Conservation (phyloP, 2,113 vertebrate species). For the Pungitius pungitius region DNA sequence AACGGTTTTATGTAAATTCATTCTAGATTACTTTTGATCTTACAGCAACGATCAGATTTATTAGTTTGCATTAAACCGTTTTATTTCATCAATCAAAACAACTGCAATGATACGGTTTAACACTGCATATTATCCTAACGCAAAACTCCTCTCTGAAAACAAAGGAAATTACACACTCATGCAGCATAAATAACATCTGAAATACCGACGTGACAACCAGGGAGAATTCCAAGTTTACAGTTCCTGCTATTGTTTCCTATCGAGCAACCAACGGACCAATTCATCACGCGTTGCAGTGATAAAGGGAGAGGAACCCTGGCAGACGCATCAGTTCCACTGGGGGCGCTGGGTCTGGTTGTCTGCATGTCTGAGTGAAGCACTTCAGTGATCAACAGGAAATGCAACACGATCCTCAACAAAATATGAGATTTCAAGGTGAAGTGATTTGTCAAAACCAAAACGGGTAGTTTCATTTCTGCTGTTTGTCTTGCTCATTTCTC, state of each 20-base stretch:
- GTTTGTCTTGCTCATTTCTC: background rate
- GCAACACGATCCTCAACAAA: conserved; percentile 38
- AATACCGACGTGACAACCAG: conserved; percentile 66
- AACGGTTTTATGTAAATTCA: background rate
- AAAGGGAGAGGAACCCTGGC: conserved; percentile 70
- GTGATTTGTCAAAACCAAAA: background rate
- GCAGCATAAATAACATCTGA: conserved; percentile 69
- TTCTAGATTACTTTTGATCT: background rate
- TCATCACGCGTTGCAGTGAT: conserved; percentile 73
- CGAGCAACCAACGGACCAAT: conserved; percentile 71
- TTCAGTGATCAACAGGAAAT: conserved; percentile 76
- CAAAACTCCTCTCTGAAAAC: conserved; percentile 48
- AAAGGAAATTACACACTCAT: conserved; percentile 57
- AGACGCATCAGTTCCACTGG: conserved; percentile 68
- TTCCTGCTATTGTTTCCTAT: conserved; percentile 85
- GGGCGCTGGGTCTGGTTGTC: conserved; percentile 68
- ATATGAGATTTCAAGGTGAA: conserved; percentile 18
- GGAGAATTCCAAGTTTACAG: conserved; percentile 76
- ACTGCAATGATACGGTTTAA: background rate
- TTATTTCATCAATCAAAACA: background rate
- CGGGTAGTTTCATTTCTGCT: background rate
- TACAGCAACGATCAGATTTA: background rate
- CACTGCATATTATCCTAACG: conserved; percentile 10
- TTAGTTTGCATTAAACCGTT: background rate
- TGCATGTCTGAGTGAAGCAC: conserved; percentile 43